phyloP scores from a whole-genome alignment of 2,797 vertebrate species.

The Centroberyx gerrardi region DNA sequence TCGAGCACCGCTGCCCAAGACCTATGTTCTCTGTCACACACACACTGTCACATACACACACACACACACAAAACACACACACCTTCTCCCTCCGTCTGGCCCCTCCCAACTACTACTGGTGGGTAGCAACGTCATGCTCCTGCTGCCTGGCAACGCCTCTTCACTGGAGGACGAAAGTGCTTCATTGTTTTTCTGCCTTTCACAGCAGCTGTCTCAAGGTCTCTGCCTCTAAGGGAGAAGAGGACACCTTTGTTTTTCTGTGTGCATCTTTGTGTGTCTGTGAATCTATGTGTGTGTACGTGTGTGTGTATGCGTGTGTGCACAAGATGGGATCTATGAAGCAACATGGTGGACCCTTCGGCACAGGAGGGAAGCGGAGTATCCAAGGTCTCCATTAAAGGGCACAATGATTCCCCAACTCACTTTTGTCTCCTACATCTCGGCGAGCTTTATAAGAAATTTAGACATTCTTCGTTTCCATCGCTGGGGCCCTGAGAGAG shows the following conservation, averaged over 20 bases:
- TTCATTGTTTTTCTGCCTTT: constrained; percentile 80
- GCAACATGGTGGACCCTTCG: constrained; percentile 44
- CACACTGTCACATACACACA: constrained; percentile 15
- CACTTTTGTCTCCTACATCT: constrained; percentile 21
- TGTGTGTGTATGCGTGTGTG: not conserved
- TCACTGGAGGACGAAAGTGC: constrained; percentile 72
- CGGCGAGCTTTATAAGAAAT: constrained; percentile 5
- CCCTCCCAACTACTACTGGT: constrained; percentile 29
- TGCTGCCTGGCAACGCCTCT: constrained; percentile 85
- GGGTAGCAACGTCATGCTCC: constrained; percentile 60
- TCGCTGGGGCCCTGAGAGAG: not conserved
- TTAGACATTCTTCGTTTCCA: not conserved
- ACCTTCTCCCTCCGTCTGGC: constrained; percentile 14
- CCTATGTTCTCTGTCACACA: constrained; percentile 1
- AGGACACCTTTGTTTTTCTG: constrained; percentile 41
- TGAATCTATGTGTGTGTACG: not conserved
- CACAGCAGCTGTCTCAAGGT: constrained; percentile 80
- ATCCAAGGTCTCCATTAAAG: constrained; percentile 44
- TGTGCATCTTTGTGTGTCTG: constrained; percentile 12
- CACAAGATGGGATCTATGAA: constrained; percentile 27
- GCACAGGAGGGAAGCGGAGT: constrained; percentile 5
- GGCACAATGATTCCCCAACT: not conserved
- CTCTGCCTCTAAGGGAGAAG: constrained; percentile 55
- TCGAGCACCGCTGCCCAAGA: not conserved
- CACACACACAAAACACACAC: constrained; percentile 20